These are phyloP conservation scores for Thamnaconus septentrionalis DNA, from an alignment of 2,113 vertebrate genomes.

Conservation along the genomic window DNA sequence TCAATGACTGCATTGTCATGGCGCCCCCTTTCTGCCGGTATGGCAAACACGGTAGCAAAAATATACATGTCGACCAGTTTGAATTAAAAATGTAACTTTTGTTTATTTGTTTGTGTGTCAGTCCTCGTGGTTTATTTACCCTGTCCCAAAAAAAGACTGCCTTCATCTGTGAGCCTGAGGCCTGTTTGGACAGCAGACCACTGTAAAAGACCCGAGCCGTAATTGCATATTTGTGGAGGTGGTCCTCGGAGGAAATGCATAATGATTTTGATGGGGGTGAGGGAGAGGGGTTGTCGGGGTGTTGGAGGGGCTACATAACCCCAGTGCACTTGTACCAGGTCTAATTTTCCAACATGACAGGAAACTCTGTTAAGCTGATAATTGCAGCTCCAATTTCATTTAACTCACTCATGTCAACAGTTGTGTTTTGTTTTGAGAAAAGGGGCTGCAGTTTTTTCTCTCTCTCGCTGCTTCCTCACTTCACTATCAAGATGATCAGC, in stretches of 20 bases:
- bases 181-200: conserved; percentile 49
- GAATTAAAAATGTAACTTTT: conserved; percentile 7
- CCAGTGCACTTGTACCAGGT: conserved; percentile 74
- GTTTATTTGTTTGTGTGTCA: conserved; percentile 21
- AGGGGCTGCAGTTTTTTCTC: conserved; percentile 41
- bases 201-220: conserved; percentile 54
- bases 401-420: conserved; percentile 80
- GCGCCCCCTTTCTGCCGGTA: conserved; percentile 75
- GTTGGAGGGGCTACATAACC: conserved; percentile 36
- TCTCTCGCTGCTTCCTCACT: conserved; percentile 24
- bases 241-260: conserved; percentile 70
- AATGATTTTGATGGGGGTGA: conserved; percentile 66
- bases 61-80: neutral
- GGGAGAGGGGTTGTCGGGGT: too few species aligned
- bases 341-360: conserved; percentile 80
- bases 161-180: conserved; percentile 20
- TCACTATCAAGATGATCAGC: too few species aligned
- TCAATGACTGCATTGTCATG: conserved; percentile 52
- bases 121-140: conserved; percentile 36
- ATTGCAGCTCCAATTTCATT: conserved; percentile 79
- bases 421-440: conserved; percentile 74
- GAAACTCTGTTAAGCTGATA: conserved; percentile 81
- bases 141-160: conserved; percentile 14
- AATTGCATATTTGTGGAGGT: conserved; percentile 64
- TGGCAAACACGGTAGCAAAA: conserved; percentile 19